These are phyloP conservation scores for Watsonalla cultraria DNA, from an alignment of 2,888 invertebrate species.

Conservation along the genomic window DNA sequence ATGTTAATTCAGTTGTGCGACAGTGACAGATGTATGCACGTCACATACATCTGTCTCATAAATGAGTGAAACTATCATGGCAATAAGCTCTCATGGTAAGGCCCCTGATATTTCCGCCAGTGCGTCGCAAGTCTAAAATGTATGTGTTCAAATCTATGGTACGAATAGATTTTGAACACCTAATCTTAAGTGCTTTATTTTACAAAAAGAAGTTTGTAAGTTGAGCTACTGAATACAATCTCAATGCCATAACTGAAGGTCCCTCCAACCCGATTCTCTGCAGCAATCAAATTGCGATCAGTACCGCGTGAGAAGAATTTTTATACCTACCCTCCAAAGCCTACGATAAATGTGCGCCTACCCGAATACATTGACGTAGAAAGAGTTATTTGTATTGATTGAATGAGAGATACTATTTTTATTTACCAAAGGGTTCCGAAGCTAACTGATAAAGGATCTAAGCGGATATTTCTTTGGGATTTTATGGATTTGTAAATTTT, in stretches of 20 bases:
- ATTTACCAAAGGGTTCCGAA: constrained; percentile 20
- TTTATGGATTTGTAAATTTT: constrained; percentile 11
- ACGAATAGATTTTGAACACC: too few species aligned
- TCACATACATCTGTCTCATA: too few species aligned
- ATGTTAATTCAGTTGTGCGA: too few species aligned
- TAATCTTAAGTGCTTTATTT: too few species aligned
- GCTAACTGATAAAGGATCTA: constrained; percentile 20
- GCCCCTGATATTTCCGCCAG: too few species aligned
- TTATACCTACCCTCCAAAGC: constrained; percentile 58
- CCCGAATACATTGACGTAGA: constrained; percentile 21
- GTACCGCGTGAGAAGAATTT: constrained; percentile 59
- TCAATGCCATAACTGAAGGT: constrained; percentile 16
- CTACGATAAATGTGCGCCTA: constrained; percentile 42
- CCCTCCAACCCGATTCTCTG: constrained; percentile 32
- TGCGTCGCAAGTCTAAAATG: too few species aligned
- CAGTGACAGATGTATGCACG: too few species aligned
- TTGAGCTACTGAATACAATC: constrained; percentile 4
- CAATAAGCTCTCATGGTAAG: too few species aligned
- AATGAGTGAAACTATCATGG: too few species aligned
- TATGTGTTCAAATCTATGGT: too few species aligned
- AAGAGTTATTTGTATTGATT: constrained; percentile 46
- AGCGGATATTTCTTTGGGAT: constrained; percentile 3
- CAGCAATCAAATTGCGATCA: constrained; percentile 71
- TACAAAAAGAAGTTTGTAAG: background rate
- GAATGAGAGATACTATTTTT: constrained; percentile 37